phyloP scores from a whole-genome alignment of 2,113 vertebrate species.

The Brachirus orientalis region DNA sequence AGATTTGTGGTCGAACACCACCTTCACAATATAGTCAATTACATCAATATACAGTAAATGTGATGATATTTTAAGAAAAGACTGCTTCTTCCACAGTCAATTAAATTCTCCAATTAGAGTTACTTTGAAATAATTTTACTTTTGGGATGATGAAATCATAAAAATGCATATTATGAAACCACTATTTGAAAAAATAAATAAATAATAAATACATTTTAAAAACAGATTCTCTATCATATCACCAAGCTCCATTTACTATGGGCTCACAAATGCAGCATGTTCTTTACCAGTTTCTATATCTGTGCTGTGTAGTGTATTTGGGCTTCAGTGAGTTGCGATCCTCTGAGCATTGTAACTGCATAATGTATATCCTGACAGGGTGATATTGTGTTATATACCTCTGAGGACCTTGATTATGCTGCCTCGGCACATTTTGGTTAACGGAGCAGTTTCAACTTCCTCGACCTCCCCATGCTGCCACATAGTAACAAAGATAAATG shows the following conservation, averaged over 20 bases:
- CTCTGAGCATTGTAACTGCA: slow-evolving; percentile 63
- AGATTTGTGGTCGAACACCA: background rate
- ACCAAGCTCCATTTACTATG: too few relatives aligned
- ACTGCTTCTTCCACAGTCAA: slow-evolving; percentile 23
- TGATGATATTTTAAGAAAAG: slow-evolving; percentile 23
- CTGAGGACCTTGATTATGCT: slow-evolving; percentile 74
- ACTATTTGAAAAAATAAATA: too few relatives aligned
- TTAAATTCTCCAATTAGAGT: slow-evolving; percentile 27
- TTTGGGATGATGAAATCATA: slow-evolving; percentile 37
- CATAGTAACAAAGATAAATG: slow-evolving; percentile 63
- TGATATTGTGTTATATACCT: slow-evolving; percentile 76
- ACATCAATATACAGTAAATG: slow-evolving; percentile 17
- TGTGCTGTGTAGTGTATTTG: slow-evolving; percentile 35
- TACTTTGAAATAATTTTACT: slow-evolving; percentile 26
- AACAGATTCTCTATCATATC: too few relatives aligned
- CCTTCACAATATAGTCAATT: background rate
- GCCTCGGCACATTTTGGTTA: slow-evolving; percentile 75
- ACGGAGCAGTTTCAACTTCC: slow-evolving; percentile 65
- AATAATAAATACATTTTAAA: too few relatives aligned
- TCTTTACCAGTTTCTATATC: background rate
- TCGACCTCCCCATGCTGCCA: slow-evolving; percentile 59
- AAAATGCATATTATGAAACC: too few relatives aligned
- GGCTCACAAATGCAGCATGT: slow-evolving; percentile 8
- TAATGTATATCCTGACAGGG: slow-evolving; percentile 69
- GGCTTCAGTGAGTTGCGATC: slow-evolving; percentile 39